Evolutionary conservation across 2,888 invertebrate species (phyloP), one percentile per base, ranked within the genome.

Genomic region (Allygus modestus): DNA sequence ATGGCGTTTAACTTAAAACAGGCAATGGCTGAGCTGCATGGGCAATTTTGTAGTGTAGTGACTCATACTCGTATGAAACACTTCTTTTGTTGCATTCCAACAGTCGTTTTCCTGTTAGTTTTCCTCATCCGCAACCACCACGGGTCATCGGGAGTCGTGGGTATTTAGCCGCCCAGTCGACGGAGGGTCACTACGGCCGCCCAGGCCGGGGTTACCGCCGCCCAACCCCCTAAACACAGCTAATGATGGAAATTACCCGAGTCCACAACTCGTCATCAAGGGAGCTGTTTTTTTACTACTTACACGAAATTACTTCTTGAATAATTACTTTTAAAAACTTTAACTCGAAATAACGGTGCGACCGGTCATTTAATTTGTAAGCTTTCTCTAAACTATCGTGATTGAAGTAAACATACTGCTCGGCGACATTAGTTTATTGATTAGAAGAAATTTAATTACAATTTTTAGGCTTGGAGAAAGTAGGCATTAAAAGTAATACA

Each of bases 301-400:
- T 65, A 58, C 58, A 58, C 26, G 31, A 65, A 65, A 65, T 65
- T 65, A 65, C 65, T 2, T 12, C 58, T 9, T 31, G 28, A 65
- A 65, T 65, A 65, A 65, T 65, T 65, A 28, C 65, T 58, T 23
- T 58, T 28, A 65, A 65, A 65, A 28, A 1, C 28, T 31, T 65
- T 65, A 28, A 65, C 65, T 31, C 5, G 23, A 58, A 51, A 51
- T 17, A 9, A 12, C 65, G 4, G 65, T 17, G 31, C 0, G 54
- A 23, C 20, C 11, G 20, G 54, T 23, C 28, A 65, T 65, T 65
- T 28, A 26, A 28, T 65, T 65, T 65, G 65, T 28, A 65, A 28
- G 65, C 65, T 65, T 65, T 65, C 65, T 65, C 65, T 65, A 65
- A 65, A 65, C 65, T 11, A 54, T 65, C 31, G 65, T 65, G 65